Base-by-base conservation (phyloP, 2,888 invertebrate species). In the Drepanosiphum platanoidis region DNA sequence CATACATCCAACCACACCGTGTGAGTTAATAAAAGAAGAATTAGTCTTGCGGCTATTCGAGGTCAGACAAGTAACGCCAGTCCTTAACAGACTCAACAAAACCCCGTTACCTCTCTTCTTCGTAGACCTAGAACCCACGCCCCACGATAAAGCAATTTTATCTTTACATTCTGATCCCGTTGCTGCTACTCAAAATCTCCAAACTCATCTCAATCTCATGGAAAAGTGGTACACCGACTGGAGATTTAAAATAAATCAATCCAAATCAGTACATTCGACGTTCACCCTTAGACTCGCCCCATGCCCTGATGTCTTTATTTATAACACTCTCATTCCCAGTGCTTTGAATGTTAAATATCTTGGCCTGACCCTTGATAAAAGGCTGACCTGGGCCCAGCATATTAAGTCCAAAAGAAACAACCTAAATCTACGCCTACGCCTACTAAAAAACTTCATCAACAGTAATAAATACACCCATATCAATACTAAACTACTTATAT, bases 121-220 rank as follows among this genome's bases (percentile, higher is more conserved):
- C 64, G 66, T 66, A 30, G 32, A 66, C 66, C 27, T 66, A 66
- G 32, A 66, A 66, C 32, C 32, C 66, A 66, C 66, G 66, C 2
- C 66, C 32, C 32, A 64, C 13, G 36, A 36, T n/a, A 70, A 70
- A 9, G 70, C 22, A 70, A 70, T 70, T n/a, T 36, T 70, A 34
- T 68, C 15, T 34, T 34, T 68, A 34, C 18, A 68, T 8, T 32
- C 68, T 34, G 34, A 68, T 34, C 68, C 68, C 22, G 0, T 68
- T 8, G 32, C 34, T 1, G 68, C 36, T 27, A 11, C 39, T 71
- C 39, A 42, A 71, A 27, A 71, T 27, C 27, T 71, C 39, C 39
- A 71, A 71, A 27, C 4, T 71, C 71, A 71, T 42, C 71, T 42
- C n/a, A n/a, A 39, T 42, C 42, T 71, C 13, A 71, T 39, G 71